phyloP scores from a whole-genome alignment of 2,888 invertebrate species.

The Agrotis puta region DNA sequence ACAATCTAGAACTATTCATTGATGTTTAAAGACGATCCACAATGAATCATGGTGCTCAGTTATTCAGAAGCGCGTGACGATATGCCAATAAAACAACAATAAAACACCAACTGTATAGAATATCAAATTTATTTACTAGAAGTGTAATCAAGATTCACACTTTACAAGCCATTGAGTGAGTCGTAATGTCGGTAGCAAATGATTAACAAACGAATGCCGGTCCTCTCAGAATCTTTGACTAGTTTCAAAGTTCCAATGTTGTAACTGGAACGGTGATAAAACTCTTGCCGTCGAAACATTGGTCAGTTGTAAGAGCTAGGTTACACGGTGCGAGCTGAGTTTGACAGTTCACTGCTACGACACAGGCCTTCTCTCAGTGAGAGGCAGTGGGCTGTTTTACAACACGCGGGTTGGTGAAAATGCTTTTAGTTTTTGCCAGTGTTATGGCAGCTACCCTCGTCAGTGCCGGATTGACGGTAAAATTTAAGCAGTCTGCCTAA shows the following conservation, averaged over 20 bases:
- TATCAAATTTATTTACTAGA: slow-evolving; percentile 30
- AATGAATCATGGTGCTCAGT: slow-evolving; percentile 1
- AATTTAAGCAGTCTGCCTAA: no score
- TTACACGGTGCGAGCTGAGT: background rate
- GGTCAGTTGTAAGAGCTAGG: slow-evolving; percentile 26
- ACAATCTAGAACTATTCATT: background rate
- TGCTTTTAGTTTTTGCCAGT: no score
- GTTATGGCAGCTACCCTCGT: no score
- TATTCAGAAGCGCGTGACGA: slow-evolving; percentile 12
- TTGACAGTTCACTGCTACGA: background rate
- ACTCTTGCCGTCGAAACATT: slow-evolving; percentile 32
- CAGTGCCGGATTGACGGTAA: no score
- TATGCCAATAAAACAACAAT: slow-evolving; percentile 31
- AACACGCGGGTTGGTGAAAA: no score
- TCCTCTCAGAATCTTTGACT: slow-evolving; percentile 27
- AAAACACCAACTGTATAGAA: slow-evolving; percentile 29
- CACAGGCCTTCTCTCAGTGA: no score
- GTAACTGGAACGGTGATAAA: slow-evolving; percentile 51
- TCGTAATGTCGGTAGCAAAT: slow-evolving; percentile 26
- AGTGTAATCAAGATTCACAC: slow-evolving; percentile 33
- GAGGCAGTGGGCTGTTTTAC: no score
- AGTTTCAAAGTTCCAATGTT: slow-evolving; percentile 22
- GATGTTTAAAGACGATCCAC: background rate
- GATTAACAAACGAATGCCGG: slow-evolving; percentile 21
- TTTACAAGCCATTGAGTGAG: slow-evolving; percentile 28